Base-by-base conservation (phyloP, 2,797 vertebrate species). In the Eidolon dupreanum region DNA sequence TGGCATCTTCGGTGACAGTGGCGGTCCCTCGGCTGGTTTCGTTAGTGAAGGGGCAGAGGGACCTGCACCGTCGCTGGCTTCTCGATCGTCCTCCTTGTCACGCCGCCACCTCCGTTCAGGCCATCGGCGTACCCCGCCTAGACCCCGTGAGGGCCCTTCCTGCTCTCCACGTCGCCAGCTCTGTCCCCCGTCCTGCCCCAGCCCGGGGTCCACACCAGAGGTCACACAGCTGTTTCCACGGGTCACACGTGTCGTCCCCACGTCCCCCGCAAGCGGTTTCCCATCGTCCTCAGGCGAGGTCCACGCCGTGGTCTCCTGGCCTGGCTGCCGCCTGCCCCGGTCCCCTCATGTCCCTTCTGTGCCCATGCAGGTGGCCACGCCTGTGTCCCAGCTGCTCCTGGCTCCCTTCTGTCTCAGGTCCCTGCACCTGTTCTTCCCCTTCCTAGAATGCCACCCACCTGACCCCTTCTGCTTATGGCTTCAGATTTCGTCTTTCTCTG, bases 231-330 rank as follows among this genome's bases (percentile, higher is more conserved):
- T 46, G 11, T 65, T 51, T 53, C 53, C 26, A 0, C 57, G 59
- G 85, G 36, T 24, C 33, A 33, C 33, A 36, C 46, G 0, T 1
- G 2, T 2, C 3, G 2, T 1, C 11, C 31, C 1, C 13, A 6
- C 3, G 10, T 12, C 49, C 22, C 2, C 1, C 16, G 5, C 5
- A 49, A 2, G 7, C 6, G 36, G 28, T 8, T 57, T 75, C n/a
- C 70, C 2, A 0, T 2, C 10, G 31, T 59, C 55, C 59, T n/a
- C n/a, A 19, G 9, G 33, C 0, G 16, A 51, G 38, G 36, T 53
- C 46, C 2, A 19, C 13, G 46, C 38, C 1, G 4, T 26, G 46
- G 49, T 22, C 16, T 55, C 12, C 55, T 4, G 2, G 26, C 19
- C 77, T 8, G 28, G n/a, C 4, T 0, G 1, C 70, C 5, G 15